Evolutionary conservation across 2,888 invertebrate species (phyloP), one percentile per base, ranked within the genome.

Genomic region (Napeogenes inachia): DNA sequence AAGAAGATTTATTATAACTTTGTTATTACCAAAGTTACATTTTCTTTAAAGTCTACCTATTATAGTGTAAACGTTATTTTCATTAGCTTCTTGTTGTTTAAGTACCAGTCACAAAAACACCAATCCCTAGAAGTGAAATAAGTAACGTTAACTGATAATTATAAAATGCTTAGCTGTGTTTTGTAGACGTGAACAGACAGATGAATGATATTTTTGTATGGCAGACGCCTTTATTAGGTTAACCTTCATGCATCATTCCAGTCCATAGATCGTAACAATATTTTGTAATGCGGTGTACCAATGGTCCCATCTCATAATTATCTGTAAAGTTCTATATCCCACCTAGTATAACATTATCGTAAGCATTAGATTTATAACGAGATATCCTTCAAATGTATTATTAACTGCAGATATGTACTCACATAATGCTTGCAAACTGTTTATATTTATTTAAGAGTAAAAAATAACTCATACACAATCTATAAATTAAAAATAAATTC

Each of bases 191-290:
- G 47, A 47, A n/a, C 86, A 85, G 85, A 87, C 81, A 84, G 87
- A 87, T 81, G 80, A 72, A 85, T 78, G 81, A 89, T 90, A 90
- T 89, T 90, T 90, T 90, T 90, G 87, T 90, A 89, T 88, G 87
- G 72, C 75, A 30, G 21, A 50, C 30, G 50, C 50, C 50, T 21
- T 8, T 8, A 8, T 4, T 50, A 50, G 50, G 30, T 50, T 50
- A 50, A 47, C 38, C 38, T 47, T 47, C 13, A 13, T 50, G 10
- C 50, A 30, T 50, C 50, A 30, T 50, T 30, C 30, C 50, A 30
- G 30, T 30, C 30, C 50, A 50, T 50, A 50, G 50, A 30, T 50
- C 13, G 21, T 21, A 8, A 47, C n/a, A 47, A 21, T 30, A 47
- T 21, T 10, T 8, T 30, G 21, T 21, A 21, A 21, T 21, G 21